Evolutionary conservation across 2,113 vertebrate genomes (phyloP).

Genomic region (Philantomba maxwellii): DNA sequence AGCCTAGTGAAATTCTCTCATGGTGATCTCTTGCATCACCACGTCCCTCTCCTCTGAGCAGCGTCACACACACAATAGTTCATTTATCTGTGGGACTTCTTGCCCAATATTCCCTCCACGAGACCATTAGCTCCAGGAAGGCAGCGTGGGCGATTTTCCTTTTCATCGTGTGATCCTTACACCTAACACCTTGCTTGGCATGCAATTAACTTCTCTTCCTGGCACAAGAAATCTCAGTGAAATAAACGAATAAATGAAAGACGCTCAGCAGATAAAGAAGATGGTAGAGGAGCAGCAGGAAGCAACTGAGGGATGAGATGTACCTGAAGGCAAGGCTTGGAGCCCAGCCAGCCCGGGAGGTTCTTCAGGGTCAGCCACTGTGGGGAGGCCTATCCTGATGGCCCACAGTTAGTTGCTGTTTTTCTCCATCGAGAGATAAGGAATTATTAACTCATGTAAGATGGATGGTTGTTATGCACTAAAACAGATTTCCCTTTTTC

Average conservation of each 20-base stretch:
- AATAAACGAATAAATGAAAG: background rate
- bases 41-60: background rate
- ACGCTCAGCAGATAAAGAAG: background rate
- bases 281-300: background rate
- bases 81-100: background rate
- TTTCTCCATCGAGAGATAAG: background rate
- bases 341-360: background rate
- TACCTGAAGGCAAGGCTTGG: background rate
- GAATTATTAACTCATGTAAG: background rate
- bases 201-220: background rate
- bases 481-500: background rate
- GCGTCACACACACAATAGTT: accelerated
- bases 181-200: background rate
- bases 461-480: background rate
- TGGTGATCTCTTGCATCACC: background rate
- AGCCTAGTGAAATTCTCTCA: background rate
- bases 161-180: background rate
- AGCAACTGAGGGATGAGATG: background rate
- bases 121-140: background rate
- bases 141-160: background rate
- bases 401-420: background rate
- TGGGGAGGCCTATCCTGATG: background rate
- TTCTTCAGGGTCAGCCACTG: accelerated
- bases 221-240: background rate
- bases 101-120: background rate